A percentile compares a stretch with the other conserved stretches of the same genome.
Evolutionary conservation across 2,797 vertebrate genomes (phyloP).

Genomic region (Anniella stebbinsi): DNA sequence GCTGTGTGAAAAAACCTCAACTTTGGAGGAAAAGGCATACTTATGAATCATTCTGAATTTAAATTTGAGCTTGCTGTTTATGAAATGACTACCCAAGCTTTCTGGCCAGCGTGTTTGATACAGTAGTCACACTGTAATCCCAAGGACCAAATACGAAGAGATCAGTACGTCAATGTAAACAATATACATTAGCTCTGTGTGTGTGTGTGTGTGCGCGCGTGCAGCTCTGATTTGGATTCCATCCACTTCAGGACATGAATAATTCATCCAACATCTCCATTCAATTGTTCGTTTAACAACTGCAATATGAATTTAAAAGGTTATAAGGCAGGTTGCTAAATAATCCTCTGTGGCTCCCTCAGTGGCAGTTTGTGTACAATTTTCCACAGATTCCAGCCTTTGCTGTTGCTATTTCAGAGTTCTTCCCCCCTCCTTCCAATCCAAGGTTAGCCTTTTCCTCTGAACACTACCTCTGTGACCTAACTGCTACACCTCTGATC

Average conservation of each 20-base stretch:
- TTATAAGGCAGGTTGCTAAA: slow-evolving; percentile 74
- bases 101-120: slow-evolving; percentile 10
- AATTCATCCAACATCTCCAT: slow-evolving; percentile 74
- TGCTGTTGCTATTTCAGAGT: slow-evolving; percentile 61
- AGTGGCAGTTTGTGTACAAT: slow-evolving; percentile 61
- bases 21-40: not conserved
- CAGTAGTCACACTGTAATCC: not conserved
- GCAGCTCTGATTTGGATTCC: slow-evolving; percentile 69
- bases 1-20: slow-evolving; percentile 37
- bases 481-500: slow-evolving; percentile 94
- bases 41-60: slow-evolving; percentile 60
- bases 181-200: slow-evolving; percentile 55
- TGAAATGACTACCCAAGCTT: not conserved
- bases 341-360: slow-evolving; percentile 71
- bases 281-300: slow-evolving; percentile 75
- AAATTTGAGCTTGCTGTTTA: slow-evolving; percentile 8
- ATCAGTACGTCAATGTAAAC: slow-evolving; percentile 56
- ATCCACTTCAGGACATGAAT: slow-evolving; percentile 76
- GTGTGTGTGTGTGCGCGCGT: not conserved
- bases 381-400: slow-evolving; percentile 70
- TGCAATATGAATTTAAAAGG: slow-evolving; percentile 76
- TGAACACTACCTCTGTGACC: slow-evolving; percentile 89
- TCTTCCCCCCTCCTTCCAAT: slow-evolving; percentile 71
- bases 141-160: slow-evolving; percentile 43
- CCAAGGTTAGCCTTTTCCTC: slow-evolving; percentile 75